Percentiles rank a stretch among this genome's conserved stretches.
phyloP scores from a whole-genome alignment of 1,140 invertebrate species.

The Oncopeltus fasciatus region DNA sequence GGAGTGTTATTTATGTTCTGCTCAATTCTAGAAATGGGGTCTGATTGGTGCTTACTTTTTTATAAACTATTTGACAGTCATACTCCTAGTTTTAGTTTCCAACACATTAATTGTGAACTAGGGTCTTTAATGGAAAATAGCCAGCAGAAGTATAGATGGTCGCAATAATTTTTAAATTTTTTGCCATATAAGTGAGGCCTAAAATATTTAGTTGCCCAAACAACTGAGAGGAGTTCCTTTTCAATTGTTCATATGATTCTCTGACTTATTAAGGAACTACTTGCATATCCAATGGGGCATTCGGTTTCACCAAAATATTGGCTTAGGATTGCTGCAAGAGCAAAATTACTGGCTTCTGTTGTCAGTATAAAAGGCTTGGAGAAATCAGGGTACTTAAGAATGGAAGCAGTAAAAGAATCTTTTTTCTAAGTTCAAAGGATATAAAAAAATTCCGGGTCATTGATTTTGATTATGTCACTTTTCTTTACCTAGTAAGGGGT shows the following conservation, averaged over 20 bases:
- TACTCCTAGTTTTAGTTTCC: conserved; percentile 2
- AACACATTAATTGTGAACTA: no score
- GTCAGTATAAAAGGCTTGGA: conserved; percentile 24
- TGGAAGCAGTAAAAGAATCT: neutral
- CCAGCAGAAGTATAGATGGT: conserved; percentile 1
- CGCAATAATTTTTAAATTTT: conserved; percentile 1
- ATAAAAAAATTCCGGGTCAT: neutral
- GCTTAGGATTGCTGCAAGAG: conserved; percentile 23
- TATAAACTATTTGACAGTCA: conserved; percentile 10
- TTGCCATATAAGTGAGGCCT: conserved; percentile 2
- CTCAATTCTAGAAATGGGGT: no score
- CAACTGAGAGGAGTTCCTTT: conserved; percentile 29
- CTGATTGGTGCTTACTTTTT: no score
- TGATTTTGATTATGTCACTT: neutral
- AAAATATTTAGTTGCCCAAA: conserved; percentile 33
- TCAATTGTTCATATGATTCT: conserved; percentile 33
- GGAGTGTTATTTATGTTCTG: no score
- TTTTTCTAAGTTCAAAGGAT: neutral
- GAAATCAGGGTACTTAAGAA: conserved; percentile 23
- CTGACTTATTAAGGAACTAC: conserved; percentile 29
- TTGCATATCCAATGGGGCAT: conserved; percentile 29
- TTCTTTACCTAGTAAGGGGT: neutral
- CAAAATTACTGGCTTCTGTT: conserved; percentile 19
- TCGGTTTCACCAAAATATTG: conserved; percentile 25
- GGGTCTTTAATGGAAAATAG: neutral